These are phyloP conservation scores for Neocrepidodera transversa DNA, from an alignment of 2,888 invertebrate genomes.

Conservation along the genomic window DNA sequence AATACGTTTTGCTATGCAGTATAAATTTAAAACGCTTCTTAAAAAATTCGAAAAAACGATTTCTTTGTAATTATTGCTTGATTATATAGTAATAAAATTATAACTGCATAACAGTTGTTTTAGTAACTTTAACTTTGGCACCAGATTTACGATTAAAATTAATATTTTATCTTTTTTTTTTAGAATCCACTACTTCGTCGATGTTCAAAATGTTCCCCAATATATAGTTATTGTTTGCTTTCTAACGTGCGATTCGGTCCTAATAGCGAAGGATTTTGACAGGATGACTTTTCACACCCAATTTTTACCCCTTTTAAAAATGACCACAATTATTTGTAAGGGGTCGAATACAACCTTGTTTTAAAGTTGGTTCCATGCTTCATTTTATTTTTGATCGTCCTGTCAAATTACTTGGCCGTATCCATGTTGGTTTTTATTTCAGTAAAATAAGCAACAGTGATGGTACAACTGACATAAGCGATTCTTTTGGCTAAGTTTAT, in stretches of 20 bases:
- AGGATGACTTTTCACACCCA: neutral
- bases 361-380: too few species aligned
- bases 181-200: conserved; percentile 58
- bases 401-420: conserved; percentile 16
- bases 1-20: conserved; percentile 46
- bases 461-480: conserved; percentile 57
- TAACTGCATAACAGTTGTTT: conserved; percentile 49
- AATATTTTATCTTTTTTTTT: conserved; percentile 43
- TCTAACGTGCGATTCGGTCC: conserved; percentile 24
- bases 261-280: conserved; percentile 1
- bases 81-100: conserved; percentile 43
- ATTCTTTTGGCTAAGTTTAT: conserved; percentile 47
- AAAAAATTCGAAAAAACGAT: conserved; percentile 33
- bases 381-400: too few species aligned
- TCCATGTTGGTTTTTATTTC: conserved; percentile 11
- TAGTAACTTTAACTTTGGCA: conserved; percentile 61
- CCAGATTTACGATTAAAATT: conserved; percentile 57
- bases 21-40: conserved; percentile 42
- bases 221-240: conserved; percentile 48
- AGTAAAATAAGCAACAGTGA: conserved; percentile 55
- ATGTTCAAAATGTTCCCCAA: conserved; percentile 59
- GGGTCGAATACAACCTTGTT: too few species aligned
- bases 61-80: conserved; percentile 45
- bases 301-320: neutral
- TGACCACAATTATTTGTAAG: neutral